These are phyloP conservation scores for Gallinago nigripennis DNA, from an alignment of 2,797 vertebrate species.

Conservation along the genomic window DNA sequence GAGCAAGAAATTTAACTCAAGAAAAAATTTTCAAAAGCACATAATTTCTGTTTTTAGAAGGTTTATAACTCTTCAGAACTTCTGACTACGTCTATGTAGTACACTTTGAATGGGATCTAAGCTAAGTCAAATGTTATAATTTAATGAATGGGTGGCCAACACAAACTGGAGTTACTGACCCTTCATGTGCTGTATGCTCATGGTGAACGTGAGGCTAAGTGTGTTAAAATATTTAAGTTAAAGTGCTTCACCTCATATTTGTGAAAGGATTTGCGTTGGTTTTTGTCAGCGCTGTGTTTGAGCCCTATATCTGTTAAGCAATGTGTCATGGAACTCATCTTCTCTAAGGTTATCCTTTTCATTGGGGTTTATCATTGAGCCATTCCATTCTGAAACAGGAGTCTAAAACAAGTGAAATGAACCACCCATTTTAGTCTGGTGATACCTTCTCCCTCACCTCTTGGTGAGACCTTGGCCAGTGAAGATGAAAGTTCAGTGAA, in stretches of 20 bases:
- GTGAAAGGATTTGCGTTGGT: not conserved
- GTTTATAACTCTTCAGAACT: not conserved
- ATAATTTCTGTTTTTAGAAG: not conserved
- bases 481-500: not conserved
- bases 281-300: not conserved
- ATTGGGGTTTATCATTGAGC: rapidly evolving
- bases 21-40: not conserved
- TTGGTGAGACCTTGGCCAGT: not conserved
- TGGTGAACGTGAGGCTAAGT: rapidly evolving
- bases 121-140: not conserved
- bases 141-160: not conserved
- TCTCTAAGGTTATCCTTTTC: not conserved
- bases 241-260: not conserved
- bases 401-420: not conserved
- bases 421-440: not conserved
- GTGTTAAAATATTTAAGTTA: not conserved
- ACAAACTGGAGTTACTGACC: not conserved
- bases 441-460: not conserved
- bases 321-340: not conserved
- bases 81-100: rapidly evolving
- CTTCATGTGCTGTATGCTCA: rapidly evolving
- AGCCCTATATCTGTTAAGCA: not conserved
- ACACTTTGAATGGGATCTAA: not conserved
- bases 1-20: not conserved
- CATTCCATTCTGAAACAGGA: not conserved